Percentiles rank a stretch among this genome's conserved stretches.
Conservation (phyloP, 2,888 invertebrate species). For the Eilema caniola region DNA sequence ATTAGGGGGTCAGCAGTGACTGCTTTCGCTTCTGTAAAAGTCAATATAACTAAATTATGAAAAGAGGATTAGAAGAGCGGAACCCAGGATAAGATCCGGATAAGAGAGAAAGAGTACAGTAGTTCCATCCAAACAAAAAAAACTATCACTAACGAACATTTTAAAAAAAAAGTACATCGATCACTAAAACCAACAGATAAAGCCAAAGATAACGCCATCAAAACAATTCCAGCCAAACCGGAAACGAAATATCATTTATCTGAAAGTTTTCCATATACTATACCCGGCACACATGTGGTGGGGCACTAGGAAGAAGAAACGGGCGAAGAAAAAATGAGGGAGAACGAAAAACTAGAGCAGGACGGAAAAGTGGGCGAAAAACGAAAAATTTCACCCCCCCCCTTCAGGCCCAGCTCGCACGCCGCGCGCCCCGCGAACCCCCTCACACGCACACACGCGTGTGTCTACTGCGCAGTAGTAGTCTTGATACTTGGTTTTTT, state of each 20-base stretch:
- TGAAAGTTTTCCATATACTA: slow-evolving; percentile 60
- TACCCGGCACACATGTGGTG: slow-evolving; percentile 85
- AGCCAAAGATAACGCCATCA: slow-evolving; percentile 24
- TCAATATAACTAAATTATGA: too few species aligned
- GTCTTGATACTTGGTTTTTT: slow-evolving; percentile 67
- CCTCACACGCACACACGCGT: slow-evolving; percentile 81
- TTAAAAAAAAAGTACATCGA: slow-evolving; percentile 27
- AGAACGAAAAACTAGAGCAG: slow-evolving; percentile 87
- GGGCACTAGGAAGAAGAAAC: slow-evolving; percentile 86
- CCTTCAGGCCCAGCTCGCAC: slow-evolving; percentile 61
- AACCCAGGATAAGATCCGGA: too few species aligned
- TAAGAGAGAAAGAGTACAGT: neutral
- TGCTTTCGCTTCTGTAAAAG: too few species aligned
- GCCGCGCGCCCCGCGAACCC: slow-evolving; percentile 59
- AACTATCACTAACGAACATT: slow-evolving; percentile 11
- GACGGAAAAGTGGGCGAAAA: slow-evolving; percentile 87
- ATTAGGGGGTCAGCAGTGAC: too few species aligned
- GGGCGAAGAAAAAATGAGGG: slow-evolving; percentile 87
- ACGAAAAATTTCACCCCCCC: slow-evolving; percentile 84
- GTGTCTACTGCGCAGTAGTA: slow-evolving; percentile 38
- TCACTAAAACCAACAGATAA: slow-evolving; percentile 40
- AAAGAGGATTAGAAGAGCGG: too few species aligned
- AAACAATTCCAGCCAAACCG: slow-evolving; percentile 62
- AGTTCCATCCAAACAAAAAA: neutral
- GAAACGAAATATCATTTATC: slow-evolving; percentile 67